Percentiles rank a stretch among this genome's conserved stretches.
Conservation (phyloP, 2,888 invertebrate genomes). For the Chymomyza procnemis region DNA sequence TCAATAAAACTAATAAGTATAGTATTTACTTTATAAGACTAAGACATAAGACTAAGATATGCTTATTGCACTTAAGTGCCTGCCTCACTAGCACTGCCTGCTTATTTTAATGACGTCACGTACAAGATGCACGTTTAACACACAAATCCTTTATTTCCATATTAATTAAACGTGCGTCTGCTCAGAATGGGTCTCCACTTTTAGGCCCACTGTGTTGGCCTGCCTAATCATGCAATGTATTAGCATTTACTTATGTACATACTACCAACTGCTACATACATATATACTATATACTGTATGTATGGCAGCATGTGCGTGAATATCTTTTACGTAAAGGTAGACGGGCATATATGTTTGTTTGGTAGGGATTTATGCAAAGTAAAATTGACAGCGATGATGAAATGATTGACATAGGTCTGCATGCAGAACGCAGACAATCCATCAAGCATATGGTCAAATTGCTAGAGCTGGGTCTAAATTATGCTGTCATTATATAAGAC, state of each 20-base stretch:
- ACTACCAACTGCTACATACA: too few species aligned
- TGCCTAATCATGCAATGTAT: constrained; percentile 5
- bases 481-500: not conserved
- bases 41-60: not conserved
- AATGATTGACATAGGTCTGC: constrained; percentile 57
- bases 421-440: not conserved
- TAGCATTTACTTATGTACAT: constrained; percentile 45
- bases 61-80: not conserved
- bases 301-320: too few species aligned
- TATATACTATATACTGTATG: not conserved
- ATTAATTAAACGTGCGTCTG: constrained; percentile 54
- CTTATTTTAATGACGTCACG: constrained; percentile 30
- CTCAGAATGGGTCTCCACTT: constrained; percentile 1
- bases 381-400: constrained; percentile 51
- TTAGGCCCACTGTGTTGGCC: constrained; percentile 5
- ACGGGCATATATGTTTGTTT: not conserved
- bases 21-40: not conserved
- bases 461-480: too few species aligned
- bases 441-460: not conserved
- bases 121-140: constrained; percentile 20
- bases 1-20: too few species aligned
- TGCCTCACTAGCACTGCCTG: not conserved
- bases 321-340: too few species aligned
- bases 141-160: constrained; percentile 60
- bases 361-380: constrained; percentile 26